These are phyloP conservation scores for Alaudala cheleensis DNA, from an alignment of 2,113 vertebrate species.

Conservation along the genomic window DNA sequence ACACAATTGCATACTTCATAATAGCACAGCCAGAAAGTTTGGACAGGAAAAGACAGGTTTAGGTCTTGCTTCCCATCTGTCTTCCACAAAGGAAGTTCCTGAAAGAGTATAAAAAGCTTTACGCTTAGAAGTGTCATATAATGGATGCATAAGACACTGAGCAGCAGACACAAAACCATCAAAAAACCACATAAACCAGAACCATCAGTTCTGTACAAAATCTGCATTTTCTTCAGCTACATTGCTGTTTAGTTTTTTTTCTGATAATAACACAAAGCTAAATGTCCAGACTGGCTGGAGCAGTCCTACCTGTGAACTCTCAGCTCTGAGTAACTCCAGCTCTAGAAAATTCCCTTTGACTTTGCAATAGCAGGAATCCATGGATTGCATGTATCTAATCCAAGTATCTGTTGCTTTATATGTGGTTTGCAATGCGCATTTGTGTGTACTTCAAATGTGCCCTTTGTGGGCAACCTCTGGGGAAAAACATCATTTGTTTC, in stretches of 20 bases:
- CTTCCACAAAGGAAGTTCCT: not conserved
- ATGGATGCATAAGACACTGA: not conserved
- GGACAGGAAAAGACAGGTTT: not conserved
- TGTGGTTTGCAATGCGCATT: not conserved
- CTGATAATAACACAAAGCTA: not conserved
- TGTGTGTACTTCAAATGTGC: not conserved
- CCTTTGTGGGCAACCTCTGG: not conserved
- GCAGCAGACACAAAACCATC: constrained; percentile 57
- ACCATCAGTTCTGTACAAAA: not conserved
- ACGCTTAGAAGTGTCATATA: not conserved
- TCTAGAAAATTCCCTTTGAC: not conserved
- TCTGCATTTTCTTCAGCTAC: constrained; percentile 58
- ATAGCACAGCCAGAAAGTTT: not conserved
- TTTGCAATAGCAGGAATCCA: not conserved
- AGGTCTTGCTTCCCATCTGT: not conserved
- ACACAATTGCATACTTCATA: not conserved
- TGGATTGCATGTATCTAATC: not conserved
- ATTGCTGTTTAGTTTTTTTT: constrained; percentile 17
- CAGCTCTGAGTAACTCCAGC: not conserved
- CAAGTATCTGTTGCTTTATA: not conserved
- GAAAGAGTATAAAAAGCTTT: not conserved
- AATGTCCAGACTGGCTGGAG: not conserved
- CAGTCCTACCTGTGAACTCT: not conserved
- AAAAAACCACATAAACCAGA: constrained; percentile 47
- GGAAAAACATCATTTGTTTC: not conserved